Percentiles rank a stretch among this genome's conserved stretches.
These are phyloP conservation scores for fruit fly (Drosophila melanogaster) DNA, from an alignment of 1,140 invertebrate genomes.

Conservation along the genomic window Release_6_plus_ISO1_MT NC_004354.4:13016501-13017000, in stretches of 20 bases:
- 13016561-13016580: not conserved
- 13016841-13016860: not conserved
- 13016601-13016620: not conserved
- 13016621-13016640: not conserved
- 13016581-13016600: not conserved
- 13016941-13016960: conserved; percentile 73
- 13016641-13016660: conserved; percentile 9
- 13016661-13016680: conserved; percentile 44
- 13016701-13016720: conserved; percentile 17
- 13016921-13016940: conserved; percentile 78
- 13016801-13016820: not conserved
- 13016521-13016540: not conserved
- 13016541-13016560: not conserved
- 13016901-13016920: conserved; percentile 42
- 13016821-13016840: not conserved
- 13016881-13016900: conserved; percentile 24
- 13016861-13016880: conserved; percentile 45
- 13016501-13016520: not conserved
- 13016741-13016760: not conserved
- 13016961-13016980: conserved; percentile 57
- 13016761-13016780: conserved; percentile 21
- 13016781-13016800: not conserved
- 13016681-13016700: conserved; percentile 15
- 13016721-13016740: conserved; percentile 7
- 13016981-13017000: conserved; percentile 55